phyloP scores from a whole-genome alignment of 2,797 vertebrate genomes.

The Acropternis orthonyx region DNA sequence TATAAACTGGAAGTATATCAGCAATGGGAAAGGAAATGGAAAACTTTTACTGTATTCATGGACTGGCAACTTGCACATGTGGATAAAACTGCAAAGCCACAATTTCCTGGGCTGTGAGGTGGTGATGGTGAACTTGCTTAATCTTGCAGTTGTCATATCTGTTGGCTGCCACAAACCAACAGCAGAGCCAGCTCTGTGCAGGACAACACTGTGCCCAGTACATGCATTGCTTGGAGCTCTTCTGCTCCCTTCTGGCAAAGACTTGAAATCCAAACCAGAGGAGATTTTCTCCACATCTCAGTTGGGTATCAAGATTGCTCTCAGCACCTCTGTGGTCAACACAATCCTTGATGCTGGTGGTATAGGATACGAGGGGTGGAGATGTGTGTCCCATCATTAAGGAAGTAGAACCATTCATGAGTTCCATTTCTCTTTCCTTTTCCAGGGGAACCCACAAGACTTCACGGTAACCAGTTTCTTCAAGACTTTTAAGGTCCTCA shows the following conservation, averaged over 20 bases:
- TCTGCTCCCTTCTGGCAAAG: constrained; percentile 59
- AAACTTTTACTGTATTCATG: neutral
- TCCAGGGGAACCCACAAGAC: neutral
- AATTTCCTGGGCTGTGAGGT: neutral
- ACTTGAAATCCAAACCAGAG: neutral
- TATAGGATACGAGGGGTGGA: neutral
- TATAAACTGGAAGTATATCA: neutral
- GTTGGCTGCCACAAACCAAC: neutral
- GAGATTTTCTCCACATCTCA: neutral
- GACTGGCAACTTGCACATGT: rapidly evolving
- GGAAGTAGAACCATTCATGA: neutral
- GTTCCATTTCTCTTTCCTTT: neutral
- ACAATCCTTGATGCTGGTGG: neutral
- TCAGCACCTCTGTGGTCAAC: neutral
- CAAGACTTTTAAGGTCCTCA: neutral
- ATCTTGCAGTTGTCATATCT: neutral
- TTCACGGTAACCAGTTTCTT: neutral
- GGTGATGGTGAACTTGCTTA: neutral
- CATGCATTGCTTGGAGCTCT: neutral
- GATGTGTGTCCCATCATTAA: neutral
- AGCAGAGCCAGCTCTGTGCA: neutral
- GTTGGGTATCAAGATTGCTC: neutral
- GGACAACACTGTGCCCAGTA: neutral
- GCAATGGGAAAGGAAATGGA: neutral
- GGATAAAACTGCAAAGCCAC: neutral